A percentile compares a stretch with the other conserved stretches of the same genome.
Evolutionary conservation across 2,888 invertebrate species (phyloP).

Genomic region (Eupelmus urozonus): DNA sequence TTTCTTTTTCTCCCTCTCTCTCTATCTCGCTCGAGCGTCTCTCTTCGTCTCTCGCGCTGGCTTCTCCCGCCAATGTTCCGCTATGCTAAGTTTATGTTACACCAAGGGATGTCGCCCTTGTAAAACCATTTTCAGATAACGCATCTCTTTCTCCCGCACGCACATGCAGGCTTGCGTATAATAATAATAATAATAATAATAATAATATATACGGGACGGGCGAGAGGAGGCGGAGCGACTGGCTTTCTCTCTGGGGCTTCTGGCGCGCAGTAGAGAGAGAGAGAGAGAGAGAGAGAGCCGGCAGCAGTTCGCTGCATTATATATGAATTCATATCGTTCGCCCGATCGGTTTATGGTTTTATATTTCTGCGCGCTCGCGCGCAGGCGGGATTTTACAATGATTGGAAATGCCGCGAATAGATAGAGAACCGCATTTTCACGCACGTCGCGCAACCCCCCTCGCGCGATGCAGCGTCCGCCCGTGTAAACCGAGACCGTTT

Average conservation of each 20-base stretch:
- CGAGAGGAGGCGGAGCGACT: no score
- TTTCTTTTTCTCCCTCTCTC: slow-evolving; percentile 25
- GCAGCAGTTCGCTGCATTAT: slow-evolving; percentile 66
- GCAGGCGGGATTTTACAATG: slow-evolving; percentile 76
- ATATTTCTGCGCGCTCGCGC: slow-evolving; percentile 73
- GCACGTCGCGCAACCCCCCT: background rate
- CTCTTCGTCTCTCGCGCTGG: slow-evolving; percentile 29
- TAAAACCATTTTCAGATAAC: slow-evolving; percentile 77
- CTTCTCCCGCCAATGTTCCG: slow-evolving; percentile 62
- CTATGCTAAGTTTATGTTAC: slow-evolving; percentile 74
- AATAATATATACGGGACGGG: no score
- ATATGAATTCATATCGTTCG: slow-evolving; percentile 73
- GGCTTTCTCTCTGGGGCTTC: no score
- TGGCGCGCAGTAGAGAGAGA: background rate
- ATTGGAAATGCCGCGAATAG: slow-evolving; percentile 75
- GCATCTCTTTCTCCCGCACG: slow-evolving; percentile 69
- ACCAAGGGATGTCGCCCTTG: slow-evolving; percentile 76
- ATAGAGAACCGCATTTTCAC: slow-evolving; percentile 62
- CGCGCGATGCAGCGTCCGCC: background rate
- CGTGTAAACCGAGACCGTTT: background rate
- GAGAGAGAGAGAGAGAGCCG: background rate
- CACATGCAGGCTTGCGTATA: slow-evolving; percentile 60
- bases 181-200: no score
- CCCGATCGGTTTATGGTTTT: slow-evolving; percentile 76
- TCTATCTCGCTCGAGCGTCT: slow-evolving; percentile 50